A percentile compares a stretch with the other conserved stretches of the same genome.
Conservation (phyloP, 1,140 invertebrate species). For the Radopholus similis region DNA sequence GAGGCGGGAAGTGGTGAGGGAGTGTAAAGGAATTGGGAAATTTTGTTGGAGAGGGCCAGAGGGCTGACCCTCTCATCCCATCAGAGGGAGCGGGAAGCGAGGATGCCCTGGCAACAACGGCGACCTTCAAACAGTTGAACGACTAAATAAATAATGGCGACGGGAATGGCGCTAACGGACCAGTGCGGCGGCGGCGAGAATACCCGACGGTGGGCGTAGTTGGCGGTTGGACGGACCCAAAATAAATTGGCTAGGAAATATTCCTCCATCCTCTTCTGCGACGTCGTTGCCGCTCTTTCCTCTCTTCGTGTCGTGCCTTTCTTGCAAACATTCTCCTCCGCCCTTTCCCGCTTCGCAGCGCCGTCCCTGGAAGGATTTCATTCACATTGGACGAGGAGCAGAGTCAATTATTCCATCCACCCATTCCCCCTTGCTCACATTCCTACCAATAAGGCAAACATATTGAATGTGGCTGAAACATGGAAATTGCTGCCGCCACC, state of each 20-base stretch:
- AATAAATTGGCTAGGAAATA: constrained; percentile 2
- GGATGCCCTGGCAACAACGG: background rate
- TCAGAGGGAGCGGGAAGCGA: too few species aligned
- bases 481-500: too few species aligned
- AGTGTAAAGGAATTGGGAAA: background rate
- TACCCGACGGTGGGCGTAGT: background rate
- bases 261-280: background rate
- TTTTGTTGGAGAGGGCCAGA: background rate
- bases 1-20: too few species aligned
- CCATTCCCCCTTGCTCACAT: constrained; percentile 3
- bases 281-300: background rate
- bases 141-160: background rate
- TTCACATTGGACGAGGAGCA: background rate
- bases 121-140: background rate
- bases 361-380: background rate
- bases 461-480: too few species aligned
- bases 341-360: background rate
- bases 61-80: background rate
- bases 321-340: background rate
- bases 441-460: background rate
- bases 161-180: background rate
- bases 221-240: background rate
- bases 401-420: constrained; percentile 5
- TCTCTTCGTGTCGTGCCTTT: background rate
- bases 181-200: background rate